These are phyloP conservation scores for Gymnothorax reevesii DNA, from an alignment of 2,797 vertebrate species.

Conservation along the genomic window DNA sequence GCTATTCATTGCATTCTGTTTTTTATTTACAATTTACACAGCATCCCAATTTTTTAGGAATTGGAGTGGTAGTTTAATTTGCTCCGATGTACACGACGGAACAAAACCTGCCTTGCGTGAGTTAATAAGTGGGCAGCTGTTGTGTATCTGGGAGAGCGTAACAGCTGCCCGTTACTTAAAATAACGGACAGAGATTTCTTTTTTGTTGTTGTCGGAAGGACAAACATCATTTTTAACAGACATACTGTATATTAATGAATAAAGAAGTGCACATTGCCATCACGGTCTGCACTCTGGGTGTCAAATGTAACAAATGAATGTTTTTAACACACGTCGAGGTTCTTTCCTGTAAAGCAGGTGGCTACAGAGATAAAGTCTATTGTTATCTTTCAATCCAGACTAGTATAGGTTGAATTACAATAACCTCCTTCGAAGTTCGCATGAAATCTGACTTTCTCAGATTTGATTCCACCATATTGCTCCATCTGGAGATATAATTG, in stretches of 20 bases:
- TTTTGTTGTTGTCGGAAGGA: conserved; percentile 46
- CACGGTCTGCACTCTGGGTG: neutral
- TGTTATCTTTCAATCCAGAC: neutral
- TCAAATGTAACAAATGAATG: neutral
- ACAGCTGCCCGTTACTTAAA: conserved; percentile 36
- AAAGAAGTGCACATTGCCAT: neutral
- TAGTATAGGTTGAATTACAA: neutral
- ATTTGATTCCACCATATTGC: neutral
- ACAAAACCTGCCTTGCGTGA: neutral
- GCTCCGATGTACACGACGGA: neutral
- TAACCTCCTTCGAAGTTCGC: conserved; percentile 9
- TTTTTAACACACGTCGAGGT: neutral
- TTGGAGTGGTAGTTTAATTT: neutral
- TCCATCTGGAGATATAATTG: conserved; percentile 17
- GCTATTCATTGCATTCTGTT: too few relatives aligned
- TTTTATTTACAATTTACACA: too few relatives aligned
- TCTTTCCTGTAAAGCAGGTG: conserved; percentile 5
- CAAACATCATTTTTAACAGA: conserved; percentile 42
- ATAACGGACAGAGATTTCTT: conserved; percentile 48
- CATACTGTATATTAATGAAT: conserved; percentile 9
- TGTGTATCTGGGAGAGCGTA: conserved; percentile 41
- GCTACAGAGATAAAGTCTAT: conserved; percentile 9
- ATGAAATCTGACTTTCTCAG: conserved; percentile 6
- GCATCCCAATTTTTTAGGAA: too few relatives aligned
- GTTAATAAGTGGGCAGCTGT: conserved; percentile 49